Percentiles rank a stretch among this genome's conserved stretches.
These are phyloP conservation scores for Nautilus pompilius DNA, from an alignment of 1,140 invertebrate genomes.

Conservation along the genomic window DNA sequence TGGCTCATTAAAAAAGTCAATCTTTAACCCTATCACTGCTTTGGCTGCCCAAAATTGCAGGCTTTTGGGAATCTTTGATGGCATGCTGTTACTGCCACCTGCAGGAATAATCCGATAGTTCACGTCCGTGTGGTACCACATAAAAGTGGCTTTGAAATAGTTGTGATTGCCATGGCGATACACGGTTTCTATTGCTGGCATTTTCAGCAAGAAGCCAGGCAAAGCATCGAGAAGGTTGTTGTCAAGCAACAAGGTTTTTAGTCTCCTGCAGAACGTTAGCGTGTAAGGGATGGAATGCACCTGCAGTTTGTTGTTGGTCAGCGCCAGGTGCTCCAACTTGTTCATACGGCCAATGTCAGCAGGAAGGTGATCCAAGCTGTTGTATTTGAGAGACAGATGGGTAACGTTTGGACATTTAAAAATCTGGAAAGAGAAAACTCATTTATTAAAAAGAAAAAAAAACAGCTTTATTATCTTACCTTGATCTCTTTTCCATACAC, in stretches of 20 bases:
- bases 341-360: slow-evolving; percentile 56
- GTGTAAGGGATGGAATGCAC: slow-evolving; percentile 58
- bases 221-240: slow-evolving; percentile 59
- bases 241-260: slow-evolving; percentile 55
- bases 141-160: slow-evolving; percentile 61
- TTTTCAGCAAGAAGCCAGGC: slow-evolving; percentile 57
- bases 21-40: slow-evolving; percentile 52
- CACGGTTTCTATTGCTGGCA: slow-evolving; percentile 55
- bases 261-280: slow-evolving; percentile 54
- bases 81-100: slow-evolving; percentile 18
- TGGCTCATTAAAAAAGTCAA: slow-evolving; percentile 52
- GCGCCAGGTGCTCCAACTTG: slow-evolving; percentile 54
- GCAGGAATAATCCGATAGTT: slow-evolving; percentile 55
- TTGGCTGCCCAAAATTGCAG: slow-evolving; percentile 54
- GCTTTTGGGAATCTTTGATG: slow-evolving; percentile 22
- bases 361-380: slow-evolving; percentile 55
- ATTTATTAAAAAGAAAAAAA: slow-evolving; percentile 1
- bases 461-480: neutral
- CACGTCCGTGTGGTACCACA: slow-evolving; percentile 61
- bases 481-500: neutral
- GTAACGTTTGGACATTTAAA: slow-evolving; percentile 56
- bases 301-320: slow-evolving; percentile 59
- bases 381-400: slow-evolving; percentile 57
- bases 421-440: slow-evolving; percentile 43
- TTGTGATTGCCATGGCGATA: slow-evolving; percentile 62